Base-by-base conservation (phyloP, 2,888 invertebrate genomes). In the Euplexia lucipara region DNA sequence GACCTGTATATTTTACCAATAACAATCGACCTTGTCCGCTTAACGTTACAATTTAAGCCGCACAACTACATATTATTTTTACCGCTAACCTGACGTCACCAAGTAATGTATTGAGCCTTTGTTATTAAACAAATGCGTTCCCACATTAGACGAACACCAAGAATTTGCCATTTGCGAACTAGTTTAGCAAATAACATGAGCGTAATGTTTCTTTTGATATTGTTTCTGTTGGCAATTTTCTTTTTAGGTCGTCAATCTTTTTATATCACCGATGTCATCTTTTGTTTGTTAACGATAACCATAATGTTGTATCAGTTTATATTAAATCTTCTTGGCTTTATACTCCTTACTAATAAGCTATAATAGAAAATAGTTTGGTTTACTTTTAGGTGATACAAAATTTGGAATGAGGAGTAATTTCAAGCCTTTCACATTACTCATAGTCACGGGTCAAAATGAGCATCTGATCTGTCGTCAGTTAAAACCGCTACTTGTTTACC, bases 61-160 rank as follows among this genome's bases (percentile, higher is more conserved):
- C 44, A 62, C 64, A 35, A 37, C 57, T 67, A 39, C 32, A 37
- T 26, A 71, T 70, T 73, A 71, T 73, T 75, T 79, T 81, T 69
- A 86, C 85, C 76, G 85, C 81, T 88, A 84, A 64, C 41, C 59
- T 83, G 82, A 84, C 84, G 85, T 84, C 83, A 85, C 73, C 71
- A 79, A 80, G 74, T 77, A 83, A 79, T 79, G 74, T 77, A 83
- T 82, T 78, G 66, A 81, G 79, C 64, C 79, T 83, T 83, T 82
- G 86, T 84, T 87, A 84, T 84, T 84, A 81, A 82, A 81, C 79
- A 84, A 83, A 83, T 81, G 61, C 51, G 79, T 85, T 88, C 84
- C 82, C 83, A 85, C 82, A 84, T 82, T 82, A 82, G 70, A 71
- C 70, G 68, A 60, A 69, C 64, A 64, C 58, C 62, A 63, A 75